A percentile compares a stretch with the other conserved stretches of the same genome.
Conservation (phyloP, 2,113 vertebrate species). For the Peromyscus polionotus region DNA sequence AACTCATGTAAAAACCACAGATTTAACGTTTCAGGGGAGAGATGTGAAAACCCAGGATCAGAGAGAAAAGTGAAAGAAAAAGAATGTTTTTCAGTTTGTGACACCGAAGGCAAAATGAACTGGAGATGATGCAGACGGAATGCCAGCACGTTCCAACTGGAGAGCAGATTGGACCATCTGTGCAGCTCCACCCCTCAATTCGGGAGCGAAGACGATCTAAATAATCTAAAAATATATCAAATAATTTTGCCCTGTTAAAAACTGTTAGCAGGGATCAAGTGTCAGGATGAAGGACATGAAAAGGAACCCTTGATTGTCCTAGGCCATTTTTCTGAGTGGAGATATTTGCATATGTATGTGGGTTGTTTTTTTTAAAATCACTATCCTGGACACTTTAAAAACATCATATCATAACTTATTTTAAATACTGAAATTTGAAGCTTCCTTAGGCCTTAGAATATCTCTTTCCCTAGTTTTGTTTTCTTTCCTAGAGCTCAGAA, state of each 20-base stretch:
- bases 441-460: conserved; percentile 46
- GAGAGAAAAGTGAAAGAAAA: conserved; percentile 54
- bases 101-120: conserved; percentile 53
- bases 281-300: conserved; percentile 56
- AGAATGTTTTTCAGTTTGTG: conserved; percentile 23
- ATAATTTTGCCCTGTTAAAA: conserved; percentile 42
- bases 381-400: conserved; percentile 54
- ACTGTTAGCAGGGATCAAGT: conserved; percentile 27
- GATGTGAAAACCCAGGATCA: background rate
- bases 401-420: conserved; percentile 41
- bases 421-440: conserved; percentile 39
- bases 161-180: conserved; percentile 16
- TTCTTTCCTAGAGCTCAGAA: conserved; percentile 48
- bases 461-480: conserved; percentile 62
- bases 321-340: conserved; percentile 56
- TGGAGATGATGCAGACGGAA: conserved; percentile 41
- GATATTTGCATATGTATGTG: conserved; percentile 47
- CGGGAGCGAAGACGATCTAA: conserved; percentile 52
- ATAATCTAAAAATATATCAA: conserved; percentile 38
- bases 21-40: conserved; percentile 56
- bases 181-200: conserved; percentile 53
- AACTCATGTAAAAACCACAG: conserved; percentile 40
- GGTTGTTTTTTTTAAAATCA: background rate
- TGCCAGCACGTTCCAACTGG: background rate
- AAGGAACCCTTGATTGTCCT: conserved; percentile 56